Percentiles rank a stretch among this genome's conserved stretches.
Evolutionary conservation across 2,797 vertebrate genomes (phyloP).

Genomic region (Hoplostethus atlanticus): DNA sequence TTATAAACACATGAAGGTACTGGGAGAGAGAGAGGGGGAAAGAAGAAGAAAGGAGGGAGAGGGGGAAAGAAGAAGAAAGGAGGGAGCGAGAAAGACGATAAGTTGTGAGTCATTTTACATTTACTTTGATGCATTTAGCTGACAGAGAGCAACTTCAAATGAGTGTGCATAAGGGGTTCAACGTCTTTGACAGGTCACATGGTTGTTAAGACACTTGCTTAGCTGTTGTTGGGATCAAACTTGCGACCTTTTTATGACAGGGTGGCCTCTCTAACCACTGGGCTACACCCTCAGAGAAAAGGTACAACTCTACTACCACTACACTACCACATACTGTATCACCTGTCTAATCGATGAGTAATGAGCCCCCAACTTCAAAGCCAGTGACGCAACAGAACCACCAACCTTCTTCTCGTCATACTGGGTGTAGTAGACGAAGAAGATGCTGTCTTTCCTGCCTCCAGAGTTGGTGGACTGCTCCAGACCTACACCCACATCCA

Average conservation of each 20-base stretch:
- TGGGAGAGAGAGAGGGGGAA: conserved; percentile 59
- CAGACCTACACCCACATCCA: conserved; percentile 91
- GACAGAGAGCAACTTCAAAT: no score
- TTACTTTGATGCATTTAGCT: no score
- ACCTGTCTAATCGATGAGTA: neutral
- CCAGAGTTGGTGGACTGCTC: conserved; percentile 91
- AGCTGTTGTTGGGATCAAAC: neutral
- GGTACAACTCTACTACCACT: no score
- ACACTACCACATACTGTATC: neutral
- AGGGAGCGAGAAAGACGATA: no score
- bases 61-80: neutral
- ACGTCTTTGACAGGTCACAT: neutral
- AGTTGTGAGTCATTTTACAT: neutral
- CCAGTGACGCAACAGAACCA: neutral
- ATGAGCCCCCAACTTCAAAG: neutral
- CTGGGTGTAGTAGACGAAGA: conserved; percentile 94
- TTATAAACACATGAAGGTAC: conserved; percentile 93
- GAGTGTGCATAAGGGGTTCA: no score
- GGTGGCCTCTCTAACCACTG: neutral
- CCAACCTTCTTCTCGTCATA: conserved; percentile 95
- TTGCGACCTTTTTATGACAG: neutral
- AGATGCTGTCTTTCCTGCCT: conserved; percentile 90
- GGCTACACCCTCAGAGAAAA: no score
- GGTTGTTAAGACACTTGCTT: neutral
- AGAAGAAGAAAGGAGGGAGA: neutral